Conservation (phyloP, 2,888 invertebrate species). For the Tortricodes alternella region DNA sequence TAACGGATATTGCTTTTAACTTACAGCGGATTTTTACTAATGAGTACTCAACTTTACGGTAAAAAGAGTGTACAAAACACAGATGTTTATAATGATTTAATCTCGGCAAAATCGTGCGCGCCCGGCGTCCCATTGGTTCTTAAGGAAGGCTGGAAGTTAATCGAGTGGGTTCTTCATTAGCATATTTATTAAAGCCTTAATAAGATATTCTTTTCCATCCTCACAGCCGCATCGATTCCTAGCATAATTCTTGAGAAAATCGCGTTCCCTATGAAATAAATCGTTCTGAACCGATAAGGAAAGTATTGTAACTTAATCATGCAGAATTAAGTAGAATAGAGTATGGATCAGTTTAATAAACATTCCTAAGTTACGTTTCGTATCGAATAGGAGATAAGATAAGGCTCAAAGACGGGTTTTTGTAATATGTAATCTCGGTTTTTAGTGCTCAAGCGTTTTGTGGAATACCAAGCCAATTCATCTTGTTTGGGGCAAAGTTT, state of each 20-base stretch:
- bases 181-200: slow-evolving; percentile 37
- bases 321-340: background rate
- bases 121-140: slow-evolving; percentile 47
- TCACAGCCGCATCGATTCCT: slow-evolving; percentile 2
- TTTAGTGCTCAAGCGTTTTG: background rate
- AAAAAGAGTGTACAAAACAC: slow-evolving; percentile 45
- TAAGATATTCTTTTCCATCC: slow-evolving; percentile 24
- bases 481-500: background rate
- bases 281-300: slow-evolving; percentile 2
- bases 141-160: slow-evolving; percentile 56
- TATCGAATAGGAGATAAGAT: slow-evolving; percentile 7
- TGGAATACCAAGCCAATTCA: slow-evolving; percentile 5
- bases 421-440: background rate
- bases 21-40: slow-evolving; percentile 8
- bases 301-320: slow-evolving; percentile 6
- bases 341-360: slow-evolving; percentile 2
- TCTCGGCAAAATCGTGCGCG: slow-evolving; percentile 60
- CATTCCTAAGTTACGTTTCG: slow-evolving; percentile 6
- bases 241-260: slow-evolving; percentile 6
- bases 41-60: slow-evolving; percentile 12
- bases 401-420: background rate
- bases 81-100: slow-evolving; percentile 74
- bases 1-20: background rate
- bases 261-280: slow-evolving; percentile 9
- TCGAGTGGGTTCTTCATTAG: slow-evolving; percentile 45